phyloP scores from a whole-genome alignment of 2,797 vertebrate genomes.

The Chaetodon trifasciatus region DNA sequence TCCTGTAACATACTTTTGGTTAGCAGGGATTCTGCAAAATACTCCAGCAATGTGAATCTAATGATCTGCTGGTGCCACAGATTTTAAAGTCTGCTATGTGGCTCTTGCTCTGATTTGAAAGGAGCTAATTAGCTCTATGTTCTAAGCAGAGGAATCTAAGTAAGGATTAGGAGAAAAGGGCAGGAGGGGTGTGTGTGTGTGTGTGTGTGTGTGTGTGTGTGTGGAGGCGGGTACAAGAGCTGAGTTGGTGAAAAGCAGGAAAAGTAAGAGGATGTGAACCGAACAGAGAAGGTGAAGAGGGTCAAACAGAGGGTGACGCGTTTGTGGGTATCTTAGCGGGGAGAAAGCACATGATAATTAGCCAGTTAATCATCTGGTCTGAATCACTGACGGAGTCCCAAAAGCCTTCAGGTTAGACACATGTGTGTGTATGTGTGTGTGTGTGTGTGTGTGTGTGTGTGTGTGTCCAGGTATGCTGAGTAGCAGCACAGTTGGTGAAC shows the following conservation, averaged over 20 bases:
- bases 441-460: conserved; percentile 40
- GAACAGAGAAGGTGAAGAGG: conserved; percentile 41
- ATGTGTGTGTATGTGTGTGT: conserved; percentile 30
- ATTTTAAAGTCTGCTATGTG: conserved; percentile 40
- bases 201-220: conserved; percentile 21
- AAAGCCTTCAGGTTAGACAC: conserved; percentile 64
- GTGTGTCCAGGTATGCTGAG: conserved; percentile 58
- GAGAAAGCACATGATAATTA: conserved; percentile 68
- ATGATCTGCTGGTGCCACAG: conserved; percentile 53
- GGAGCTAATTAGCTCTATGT: conserved; percentile 63
- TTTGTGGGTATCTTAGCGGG: conserved; percentile 51
- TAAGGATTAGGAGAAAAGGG: conserved; percentile 53
- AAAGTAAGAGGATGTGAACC: conserved; percentile 55
- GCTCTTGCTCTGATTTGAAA: conserved; percentile 61
- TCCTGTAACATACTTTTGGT: conserved; percentile 64
- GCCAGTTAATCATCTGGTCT: conserved; percentile 76
- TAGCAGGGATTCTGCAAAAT: conserved; percentile 47
- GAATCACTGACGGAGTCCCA: conserved; percentile 60
- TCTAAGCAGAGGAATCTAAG: conserved; percentile 52
- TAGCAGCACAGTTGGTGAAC: conserved; percentile 66
- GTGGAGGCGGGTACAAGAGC: conserved; percentile 9
- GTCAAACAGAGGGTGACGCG: conserved; percentile 70
- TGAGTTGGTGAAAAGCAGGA: conserved; percentile 53
- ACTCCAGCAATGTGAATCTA: conserved; percentile 38
- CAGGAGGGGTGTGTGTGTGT: neutral